Evolutionary conservation across 2,888 invertebrate genomes (phyloP).

Genomic region (Craniophora ligustri): DNA sequence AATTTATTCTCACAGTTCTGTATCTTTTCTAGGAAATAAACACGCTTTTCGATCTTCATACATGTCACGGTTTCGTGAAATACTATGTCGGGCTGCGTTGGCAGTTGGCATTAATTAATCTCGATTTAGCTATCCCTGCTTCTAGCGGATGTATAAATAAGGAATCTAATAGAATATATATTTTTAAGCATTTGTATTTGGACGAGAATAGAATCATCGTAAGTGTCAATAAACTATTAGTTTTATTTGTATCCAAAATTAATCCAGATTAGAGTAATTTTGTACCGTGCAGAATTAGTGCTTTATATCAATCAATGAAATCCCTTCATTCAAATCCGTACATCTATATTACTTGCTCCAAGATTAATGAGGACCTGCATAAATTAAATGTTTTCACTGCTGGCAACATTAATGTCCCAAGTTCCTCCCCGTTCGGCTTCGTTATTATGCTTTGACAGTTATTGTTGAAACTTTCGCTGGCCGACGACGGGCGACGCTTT

Average conservation of each 20-base stretch:
- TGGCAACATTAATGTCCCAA: slow-evolving; percentile 53
- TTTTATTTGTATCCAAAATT: slow-evolving; percentile 15
- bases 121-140: too few relatives aligned
- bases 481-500: slow-evolving; percentile 44
- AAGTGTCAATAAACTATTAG: neutral
- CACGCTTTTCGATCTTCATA: too few relatives aligned
- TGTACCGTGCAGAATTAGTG: slow-evolving; percentile 18
- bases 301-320: slow-evolving; percentile 29
- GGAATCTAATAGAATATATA: too few relatives aligned
- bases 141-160: too few relatives aligned
- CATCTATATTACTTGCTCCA: slow-evolving; percentile 24
- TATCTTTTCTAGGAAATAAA: too few relatives aligned
- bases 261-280: slow-evolving; percentile 30
- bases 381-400: slow-evolving; percentile 52
- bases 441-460: slow-evolving; percentile 66
- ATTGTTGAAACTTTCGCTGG: slow-evolving; percentile 63
- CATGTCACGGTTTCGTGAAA: too few relatives aligned
- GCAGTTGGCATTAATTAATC: too few relatives aligned
- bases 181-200: too few relatives aligned
- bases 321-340: slow-evolving; percentile 23
- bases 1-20: too few relatives aligned
- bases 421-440: slow-evolving; percentile 43
- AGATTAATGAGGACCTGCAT: slow-evolving; percentile 50
- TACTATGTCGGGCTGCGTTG: too few relatives aligned
- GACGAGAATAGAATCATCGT: too few relatives aligned